Conservation (phyloP, 2,888 invertebrate genomes). For the Cenopis cana region DNA sequence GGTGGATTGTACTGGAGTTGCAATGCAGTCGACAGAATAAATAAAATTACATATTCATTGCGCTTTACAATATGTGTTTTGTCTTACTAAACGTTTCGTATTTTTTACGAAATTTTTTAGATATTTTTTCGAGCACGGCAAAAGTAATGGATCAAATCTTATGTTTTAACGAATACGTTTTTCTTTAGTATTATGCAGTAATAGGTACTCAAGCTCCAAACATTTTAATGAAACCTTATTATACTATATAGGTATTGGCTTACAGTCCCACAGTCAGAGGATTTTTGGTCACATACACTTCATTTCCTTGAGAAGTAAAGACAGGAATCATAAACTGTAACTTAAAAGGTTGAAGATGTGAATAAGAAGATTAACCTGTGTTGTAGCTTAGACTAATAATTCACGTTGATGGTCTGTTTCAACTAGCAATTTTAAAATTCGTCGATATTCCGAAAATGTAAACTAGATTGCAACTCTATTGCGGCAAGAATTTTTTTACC, state of each 20-base stretch:
- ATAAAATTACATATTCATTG: too few species aligned
- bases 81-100: too few species aligned
- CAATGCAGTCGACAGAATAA: too few species aligned
- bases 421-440: not conserved
- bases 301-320: not conserved
- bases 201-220: not conserved
- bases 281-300: not conserved
- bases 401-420: not conserved
- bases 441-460: slow-evolving; percentile 20
- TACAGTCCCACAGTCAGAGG: not conserved
- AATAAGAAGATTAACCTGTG: not conserved
- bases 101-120: too few species aligned
- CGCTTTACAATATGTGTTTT: too few species aligned
- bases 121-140: too few species aligned
- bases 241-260: not conserved
- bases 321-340: not conserved
- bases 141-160: too few species aligned
- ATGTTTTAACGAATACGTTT: too few species aligned
- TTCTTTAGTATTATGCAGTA: not conserved
- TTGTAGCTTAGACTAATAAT: not conserved
- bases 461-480: slow-evolving; percentile 45
- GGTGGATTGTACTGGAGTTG: too few species aligned
- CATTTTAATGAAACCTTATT: not conserved
- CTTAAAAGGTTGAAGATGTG: not conserved
- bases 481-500: slow-evolving; percentile 48